Conservation (phyloP, 2,888 invertebrate genomes). For the Cecidostiba fungosa region DNA sequence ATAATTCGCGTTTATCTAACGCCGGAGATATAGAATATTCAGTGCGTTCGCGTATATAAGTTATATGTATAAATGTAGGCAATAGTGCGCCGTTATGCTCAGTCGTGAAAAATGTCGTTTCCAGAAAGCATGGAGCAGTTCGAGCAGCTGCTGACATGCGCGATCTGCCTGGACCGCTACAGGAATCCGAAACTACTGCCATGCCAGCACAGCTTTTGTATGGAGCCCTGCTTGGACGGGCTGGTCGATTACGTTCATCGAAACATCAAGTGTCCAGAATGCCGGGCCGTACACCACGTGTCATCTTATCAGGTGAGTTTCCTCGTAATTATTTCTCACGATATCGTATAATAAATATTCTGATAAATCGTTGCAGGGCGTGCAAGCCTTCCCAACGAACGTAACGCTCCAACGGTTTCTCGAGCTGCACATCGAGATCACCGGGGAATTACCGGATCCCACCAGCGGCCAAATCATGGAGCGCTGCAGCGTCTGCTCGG, state of each 20-base stretch:
- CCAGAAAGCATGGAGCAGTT: slow-evolving; percentile 92
- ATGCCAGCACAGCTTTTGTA: slow-evolving; percentile 99
- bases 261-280: slow-evolving; percentile 99
- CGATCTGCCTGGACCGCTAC: slow-evolving; percentile 98
- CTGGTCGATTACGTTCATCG: slow-evolving; percentile 96
- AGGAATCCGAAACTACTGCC: slow-evolving; percentile 98
- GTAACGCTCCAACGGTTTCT: slow-evolving; percentile 97
- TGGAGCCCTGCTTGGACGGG: slow-evolving; percentile 99
- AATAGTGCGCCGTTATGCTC: neutral
- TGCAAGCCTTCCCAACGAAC: slow-evolving; percentile 95
- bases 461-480: slow-evolving; percentile 96
- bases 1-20: slow-evolving; percentile 58
- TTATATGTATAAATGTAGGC: neutral
- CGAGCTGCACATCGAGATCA: slow-evolving; percentile 95
- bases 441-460: slow-evolving; percentile 94
- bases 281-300: slow-evolving; percentile 97
- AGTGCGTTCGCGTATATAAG: neutral
- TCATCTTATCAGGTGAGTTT: slow-evolving; percentile 92
- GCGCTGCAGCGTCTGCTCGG: slow-evolving; percentile 95
- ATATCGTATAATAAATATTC: no score
- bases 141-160: slow-evolving; percentile 98
- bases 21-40: slow-evolving; percentile 20
- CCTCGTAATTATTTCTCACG: neutral
- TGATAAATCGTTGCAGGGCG: slow-evolving; percentile 79
- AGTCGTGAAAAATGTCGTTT: slow-evolving; percentile 20